Conservation (phyloP, 2,888 invertebrate species). For the Melitaea athalia region DNA sequence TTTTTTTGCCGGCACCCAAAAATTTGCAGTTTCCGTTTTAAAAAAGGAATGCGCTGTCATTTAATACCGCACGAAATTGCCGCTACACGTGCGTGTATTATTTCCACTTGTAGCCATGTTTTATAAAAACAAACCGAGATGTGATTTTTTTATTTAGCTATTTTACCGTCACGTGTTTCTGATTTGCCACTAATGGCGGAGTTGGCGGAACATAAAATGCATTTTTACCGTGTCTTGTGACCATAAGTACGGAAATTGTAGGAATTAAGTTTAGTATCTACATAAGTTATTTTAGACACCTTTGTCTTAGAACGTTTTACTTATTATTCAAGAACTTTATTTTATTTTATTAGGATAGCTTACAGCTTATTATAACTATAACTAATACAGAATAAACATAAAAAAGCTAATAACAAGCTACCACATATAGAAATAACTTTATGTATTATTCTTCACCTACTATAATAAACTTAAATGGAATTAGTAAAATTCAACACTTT, state of each 20-base stretch:
- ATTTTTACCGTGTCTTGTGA: slow-evolving; percentile 10
- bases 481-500: no score
- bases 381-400: no score
- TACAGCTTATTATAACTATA: no score
- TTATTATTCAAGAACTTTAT: no score
- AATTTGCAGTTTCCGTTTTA: slow-evolving; percentile 73
- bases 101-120: slow-evolving; percentile 59
- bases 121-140: slow-evolving; percentile 51
- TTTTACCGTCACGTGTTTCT: slow-evolving; percentile 68
- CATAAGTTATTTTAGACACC: neutral
- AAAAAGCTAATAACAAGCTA: no score
- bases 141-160: slow-evolving; percentile 50
- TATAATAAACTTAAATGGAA: no score
- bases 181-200: slow-evolving; percentile 73
- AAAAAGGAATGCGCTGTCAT: slow-evolving; percentile 70
- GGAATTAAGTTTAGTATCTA: neutral
- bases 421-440: no score
- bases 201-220: slow-evolving; percentile 51
- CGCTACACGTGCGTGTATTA: slow-evolving; percentile 67
- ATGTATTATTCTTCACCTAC: no score
- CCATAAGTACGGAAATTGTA: neutral
- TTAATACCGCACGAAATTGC: slow-evolving; percentile 75
- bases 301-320: neutral
- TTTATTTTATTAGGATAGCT: no score
- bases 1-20: slow-evolving; percentile 61